Evolutionary conservation across 2,797 vertebrate genomes (phyloP).

Genomic region (Sternotherus odoratus): DNA sequence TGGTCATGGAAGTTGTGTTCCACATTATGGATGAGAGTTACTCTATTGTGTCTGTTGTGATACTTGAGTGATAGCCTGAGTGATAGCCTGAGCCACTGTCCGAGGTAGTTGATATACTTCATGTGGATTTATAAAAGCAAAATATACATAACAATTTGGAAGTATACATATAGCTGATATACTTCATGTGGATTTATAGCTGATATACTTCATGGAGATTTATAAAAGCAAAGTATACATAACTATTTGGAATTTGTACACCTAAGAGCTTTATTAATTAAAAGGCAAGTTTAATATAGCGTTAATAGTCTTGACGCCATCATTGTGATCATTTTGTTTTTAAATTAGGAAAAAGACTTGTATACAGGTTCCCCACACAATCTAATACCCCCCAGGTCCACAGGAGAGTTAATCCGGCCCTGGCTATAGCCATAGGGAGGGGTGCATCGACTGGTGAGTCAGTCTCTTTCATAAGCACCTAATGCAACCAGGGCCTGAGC

Average conservation of each 20-base stretch:
- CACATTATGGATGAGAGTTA: background rate
- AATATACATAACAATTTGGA: background rate
- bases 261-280: background rate
- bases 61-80: rapidly evolving
- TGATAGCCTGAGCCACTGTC: background rate
- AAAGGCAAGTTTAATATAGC: too few species aligned
- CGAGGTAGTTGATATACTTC: background rate
- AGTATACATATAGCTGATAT: too few species aligned
- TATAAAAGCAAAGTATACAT: background rate
- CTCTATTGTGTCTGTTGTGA: background rate
- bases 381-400: too few species aligned
- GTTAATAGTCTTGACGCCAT: too few species aligned
- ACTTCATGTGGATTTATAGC: too few species aligned
- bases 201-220: background rate
- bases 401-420: too few species aligned
- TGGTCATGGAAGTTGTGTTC: background rate
- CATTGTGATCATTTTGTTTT: too few species aligned
- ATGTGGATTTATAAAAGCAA: background rate
- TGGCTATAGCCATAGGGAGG: too few species aligned
- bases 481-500: background rate
- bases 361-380: too few species aligned
- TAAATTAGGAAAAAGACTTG: too few species aligned
- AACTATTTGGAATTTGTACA: background rate
- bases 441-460: background rate
- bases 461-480: background rate